Evolutionary conservation across 2,797 vertebrate genomes (phyloP).

Genomic region (Platyrinchus mystaceus): DNA sequence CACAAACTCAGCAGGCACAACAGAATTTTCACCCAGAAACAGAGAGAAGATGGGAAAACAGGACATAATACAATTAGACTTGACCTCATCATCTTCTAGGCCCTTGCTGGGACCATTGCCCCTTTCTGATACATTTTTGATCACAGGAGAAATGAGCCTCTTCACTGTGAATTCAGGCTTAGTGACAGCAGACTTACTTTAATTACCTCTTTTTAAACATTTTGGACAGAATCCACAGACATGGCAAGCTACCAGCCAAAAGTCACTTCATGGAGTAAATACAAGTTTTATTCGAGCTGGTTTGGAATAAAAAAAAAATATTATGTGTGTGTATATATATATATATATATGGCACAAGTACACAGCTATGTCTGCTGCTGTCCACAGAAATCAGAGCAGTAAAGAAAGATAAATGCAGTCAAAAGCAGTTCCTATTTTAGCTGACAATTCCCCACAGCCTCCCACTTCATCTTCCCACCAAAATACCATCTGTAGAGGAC

Average conservation of each 20-base stretch:
- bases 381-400: background rate
- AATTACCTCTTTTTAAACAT: background rate
- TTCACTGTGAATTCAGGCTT: background rate
- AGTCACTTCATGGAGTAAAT: background rate
- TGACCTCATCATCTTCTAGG: background rate
- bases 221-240: background rate
- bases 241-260: background rate
- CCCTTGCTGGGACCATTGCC: too few relatives aligned
- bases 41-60: too few relatives aligned
- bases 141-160: background rate
- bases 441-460: background rate
- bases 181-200: background rate
- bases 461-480: rapidly evolving
- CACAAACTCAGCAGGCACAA: background rate
- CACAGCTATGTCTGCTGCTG: background rate
- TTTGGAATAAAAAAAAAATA: background rate
- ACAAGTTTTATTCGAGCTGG: conserved; percentile 1
- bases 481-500: rapidly evolving
- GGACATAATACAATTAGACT: background rate
- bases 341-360: background rate
- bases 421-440: background rate
- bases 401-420: rapidly evolving
- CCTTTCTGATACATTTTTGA: background rate
- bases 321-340: background rate
- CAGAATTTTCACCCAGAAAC: background rate